Conservation (phyloP, 1,140 invertebrate genomes). For the Aphelinus atriplicis region DNA sequence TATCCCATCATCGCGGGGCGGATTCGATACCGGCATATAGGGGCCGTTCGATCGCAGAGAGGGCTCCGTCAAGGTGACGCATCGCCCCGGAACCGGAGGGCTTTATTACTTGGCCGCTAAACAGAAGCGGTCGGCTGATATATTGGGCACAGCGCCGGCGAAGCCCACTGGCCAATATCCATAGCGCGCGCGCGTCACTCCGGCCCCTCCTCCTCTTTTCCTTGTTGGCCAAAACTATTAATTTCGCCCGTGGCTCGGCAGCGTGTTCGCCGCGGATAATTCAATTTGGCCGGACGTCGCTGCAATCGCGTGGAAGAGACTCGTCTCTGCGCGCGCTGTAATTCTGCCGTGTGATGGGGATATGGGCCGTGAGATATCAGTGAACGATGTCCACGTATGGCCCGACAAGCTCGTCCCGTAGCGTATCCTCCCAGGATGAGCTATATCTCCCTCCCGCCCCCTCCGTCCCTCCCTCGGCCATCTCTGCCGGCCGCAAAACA, state of each 20-base stretch:
- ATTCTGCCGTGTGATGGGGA: too few species aligned
- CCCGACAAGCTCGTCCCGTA: too few species aligned
- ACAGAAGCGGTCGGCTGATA: conserved; percentile 54
- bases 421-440: too few species aligned
- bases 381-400: conserved; percentile 42
- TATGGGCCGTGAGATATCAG: conserved; percentile 38
- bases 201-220: conserved; percentile 42
- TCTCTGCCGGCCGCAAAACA: too few species aligned
- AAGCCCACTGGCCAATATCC: conserved; percentile 56
- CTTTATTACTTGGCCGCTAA: conserved; percentile 55
- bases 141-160: conserved; percentile 43
- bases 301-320: neutral
- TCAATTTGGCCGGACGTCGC: conserved; percentile 48
- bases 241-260: conserved; percentile 53
- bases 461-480: too few species aligned
- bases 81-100: conserved; percentile 39
- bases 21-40: too few species aligned
- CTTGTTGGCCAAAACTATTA: conserved; percentile 58
- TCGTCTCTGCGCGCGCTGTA: too few species aligned
- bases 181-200: conserved; percentile 40
- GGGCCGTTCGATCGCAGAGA: too few species aligned
- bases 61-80: neutral
- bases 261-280: conserved; percentile 48
- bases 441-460: too few species aligned
- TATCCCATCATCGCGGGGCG: too few species aligned